Base-by-base conservation (phyloP, 2,113 vertebrate genomes). In the Platichthys flesus region DNA sequence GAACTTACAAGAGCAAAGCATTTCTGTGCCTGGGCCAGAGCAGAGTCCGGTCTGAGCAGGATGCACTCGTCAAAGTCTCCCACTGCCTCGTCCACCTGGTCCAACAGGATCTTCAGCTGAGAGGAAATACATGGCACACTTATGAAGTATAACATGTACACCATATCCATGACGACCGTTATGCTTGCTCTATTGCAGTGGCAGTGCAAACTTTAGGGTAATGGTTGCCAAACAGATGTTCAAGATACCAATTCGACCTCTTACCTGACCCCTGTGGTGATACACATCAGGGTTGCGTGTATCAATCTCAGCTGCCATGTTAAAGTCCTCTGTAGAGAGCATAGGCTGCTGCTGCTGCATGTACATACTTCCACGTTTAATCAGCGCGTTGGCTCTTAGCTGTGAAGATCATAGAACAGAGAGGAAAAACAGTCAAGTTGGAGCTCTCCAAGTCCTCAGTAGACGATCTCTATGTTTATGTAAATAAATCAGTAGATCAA, bases 51-150 rank as follows among this genome's bases (percentile, higher is more conserved):
- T 74, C 97, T 93, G 84, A 99, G 94, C 58, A 94, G 87, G 90
- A 99, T 99, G 92, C 98, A 99, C 92, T 98, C 96, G 90, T 99
- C 97, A 85, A 99, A 99, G 89, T 99, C 98, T 72, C 95, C 95
- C 56, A 99, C 98, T 4, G 98, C 98, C 86, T 99, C 98, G 74
- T 98, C 97, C 74, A 99, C 97, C 91, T 98, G 97, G 93, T 99
- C 98, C 81, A 99, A 94, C 61, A 99, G 91, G 88, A 99, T 99
- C 94, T 99, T 99, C 90, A 99, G 91, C 98, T 99, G 89, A 62
- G 55, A 66, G 71, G 71, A 72, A 45, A 74, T 0, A 57, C 6
- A 28, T 0, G 62, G n/a, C 23, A 61, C 9, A 55, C 20, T 58
- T 37, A 5, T 31, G 31, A 31, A 1, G 5, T 3, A 23, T 45